These are phyloP conservation scores for Catharus bicknelli DNA, from an alignment of 2,113 vertebrate species.

Conservation along the genomic window DNA sequence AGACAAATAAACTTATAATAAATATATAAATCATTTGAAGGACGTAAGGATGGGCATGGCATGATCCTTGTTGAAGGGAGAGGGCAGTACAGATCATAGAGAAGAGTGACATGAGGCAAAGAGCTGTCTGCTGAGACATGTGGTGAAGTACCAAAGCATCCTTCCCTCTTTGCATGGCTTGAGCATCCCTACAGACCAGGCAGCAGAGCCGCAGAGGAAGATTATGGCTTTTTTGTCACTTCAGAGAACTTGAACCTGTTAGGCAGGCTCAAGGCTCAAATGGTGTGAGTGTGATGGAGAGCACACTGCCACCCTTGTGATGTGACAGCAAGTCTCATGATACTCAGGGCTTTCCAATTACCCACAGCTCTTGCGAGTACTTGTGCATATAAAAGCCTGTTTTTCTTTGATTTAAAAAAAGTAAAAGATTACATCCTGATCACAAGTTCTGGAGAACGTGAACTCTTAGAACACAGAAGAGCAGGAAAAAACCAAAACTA, in stretches of 20 bases:
- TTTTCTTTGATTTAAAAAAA: neutral
- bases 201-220: rapidly evolving
- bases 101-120: neutral
- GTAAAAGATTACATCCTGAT: neutral
- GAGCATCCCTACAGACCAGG: neutral
- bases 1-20: neutral
- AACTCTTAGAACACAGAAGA: neutral
- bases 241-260: neutral
- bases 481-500: neutral
- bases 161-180: neutral
- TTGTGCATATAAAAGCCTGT: neutral
- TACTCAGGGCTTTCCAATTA: neutral
- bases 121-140: neutral
- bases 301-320: neutral
- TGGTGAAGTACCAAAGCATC: neutral
- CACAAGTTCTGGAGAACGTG: neutral
- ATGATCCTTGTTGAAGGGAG: neutral
- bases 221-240: neutral
- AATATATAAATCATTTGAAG: neutral
- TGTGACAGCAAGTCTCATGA: neutral
- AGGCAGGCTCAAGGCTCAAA: neutral
- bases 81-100: neutral
- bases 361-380: neutral
- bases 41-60: neutral
- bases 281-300: neutral